Percentiles rank a stretch among this genome's conserved stretches.
phyloP scores from a whole-genome alignment of 92 coral and sea anemone species.

The Porites divaricata region DNA sequence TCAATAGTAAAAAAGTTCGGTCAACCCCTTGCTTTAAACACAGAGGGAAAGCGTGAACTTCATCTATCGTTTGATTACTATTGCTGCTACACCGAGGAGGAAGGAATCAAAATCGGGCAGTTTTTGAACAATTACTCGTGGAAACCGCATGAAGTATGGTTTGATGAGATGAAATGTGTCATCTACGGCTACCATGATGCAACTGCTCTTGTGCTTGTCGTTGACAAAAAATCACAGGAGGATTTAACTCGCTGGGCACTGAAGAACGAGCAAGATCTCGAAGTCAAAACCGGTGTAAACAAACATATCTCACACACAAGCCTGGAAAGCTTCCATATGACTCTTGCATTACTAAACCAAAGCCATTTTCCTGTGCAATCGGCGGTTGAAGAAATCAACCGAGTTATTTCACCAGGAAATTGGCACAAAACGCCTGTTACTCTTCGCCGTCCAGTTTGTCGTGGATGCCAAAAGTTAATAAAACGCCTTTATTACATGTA shows the following conservation, averaged over 20 bases:
- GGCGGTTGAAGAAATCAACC: conserved; percentile 44
- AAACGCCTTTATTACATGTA: background rate
- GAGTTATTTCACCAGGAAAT: conserved; percentile 45
- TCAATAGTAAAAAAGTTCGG: conserved; percentile 21
- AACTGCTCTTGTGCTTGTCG: conserved; percentile 23
- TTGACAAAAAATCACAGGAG: conserved; percentile 1
- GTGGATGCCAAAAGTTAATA: conserved; percentile 31
- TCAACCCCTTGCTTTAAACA: conserved; percentile 36
- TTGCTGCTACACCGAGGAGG: conserved; percentile 53
- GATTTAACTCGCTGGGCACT: conserved; percentile 28
- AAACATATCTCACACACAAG: conserved; percentile 50
- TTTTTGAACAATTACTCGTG: conserved; percentile 36
- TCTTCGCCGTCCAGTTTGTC: conserved; percentile 43
- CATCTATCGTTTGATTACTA: conserved; percentile 60
- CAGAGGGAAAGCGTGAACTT: conserved; percentile 25
- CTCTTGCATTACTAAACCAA: conserved; percentile 52
- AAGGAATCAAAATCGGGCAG: conserved; percentile 52
- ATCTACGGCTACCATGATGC: conserved; percentile 35
- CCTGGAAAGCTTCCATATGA: conserved; percentile 59
- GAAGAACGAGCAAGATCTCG: conserved; percentile 43
- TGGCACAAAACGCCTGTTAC: conserved; percentile 49
- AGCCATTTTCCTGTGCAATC: conserved; percentile 1
- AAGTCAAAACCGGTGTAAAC: conserved; percentile 36
- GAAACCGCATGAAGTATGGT: conserved; percentile 43
- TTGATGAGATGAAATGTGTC: conserved; percentile 53